These are phyloP conservation scores for Vanessa atalanta DNA, from an alignment of 1,140 invertebrate species.

Conservation along the genomic window DNA sequence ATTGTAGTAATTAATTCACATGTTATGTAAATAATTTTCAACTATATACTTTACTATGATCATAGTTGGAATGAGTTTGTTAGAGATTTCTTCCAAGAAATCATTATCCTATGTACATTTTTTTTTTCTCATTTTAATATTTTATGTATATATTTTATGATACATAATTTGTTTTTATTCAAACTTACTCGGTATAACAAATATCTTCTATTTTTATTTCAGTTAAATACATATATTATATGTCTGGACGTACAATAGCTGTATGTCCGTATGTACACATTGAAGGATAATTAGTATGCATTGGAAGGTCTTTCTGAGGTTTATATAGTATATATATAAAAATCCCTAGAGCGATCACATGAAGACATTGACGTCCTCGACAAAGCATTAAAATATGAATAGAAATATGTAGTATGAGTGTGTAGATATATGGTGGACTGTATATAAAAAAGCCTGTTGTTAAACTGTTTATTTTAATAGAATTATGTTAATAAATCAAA, in stretches of 20 bases:
- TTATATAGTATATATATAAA: not conserved
- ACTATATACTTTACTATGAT: too few species aligned
- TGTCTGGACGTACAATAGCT: not conserved
- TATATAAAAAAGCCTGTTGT: slow-evolving; percentile 74
- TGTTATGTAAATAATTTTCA: too few species aligned
- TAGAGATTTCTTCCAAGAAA: too few species aligned
- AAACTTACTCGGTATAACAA: too few species aligned
- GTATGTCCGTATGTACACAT: too few species aligned
- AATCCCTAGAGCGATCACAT: slow-evolving; percentile 37
- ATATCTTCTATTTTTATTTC: not conserved
- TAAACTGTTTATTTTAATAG: slow-evolving; percentile 79
- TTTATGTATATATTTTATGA: too few species aligned
- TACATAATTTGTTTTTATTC: too few species aligned
- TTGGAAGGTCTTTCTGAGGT: not conserved
- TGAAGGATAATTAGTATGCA: too few species aligned
- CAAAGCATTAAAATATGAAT: slow-evolving; percentile 5
- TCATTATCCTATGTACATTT: too few species aligned
- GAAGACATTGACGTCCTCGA: slow-evolving; percentile 23
- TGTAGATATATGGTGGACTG: slow-evolving; percentile 68
- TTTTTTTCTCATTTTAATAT: too few species aligned
- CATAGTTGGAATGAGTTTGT: too few species aligned
- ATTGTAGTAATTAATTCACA: too few species aligned
- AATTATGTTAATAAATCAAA: slow-evolving; percentile 76
- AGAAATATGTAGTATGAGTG: slow-evolving; percentile 40
- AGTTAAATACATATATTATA: not conserved